Conservation (phyloP, 1,140 invertebrate species). For the Brachionus plicatilis region DNA sequence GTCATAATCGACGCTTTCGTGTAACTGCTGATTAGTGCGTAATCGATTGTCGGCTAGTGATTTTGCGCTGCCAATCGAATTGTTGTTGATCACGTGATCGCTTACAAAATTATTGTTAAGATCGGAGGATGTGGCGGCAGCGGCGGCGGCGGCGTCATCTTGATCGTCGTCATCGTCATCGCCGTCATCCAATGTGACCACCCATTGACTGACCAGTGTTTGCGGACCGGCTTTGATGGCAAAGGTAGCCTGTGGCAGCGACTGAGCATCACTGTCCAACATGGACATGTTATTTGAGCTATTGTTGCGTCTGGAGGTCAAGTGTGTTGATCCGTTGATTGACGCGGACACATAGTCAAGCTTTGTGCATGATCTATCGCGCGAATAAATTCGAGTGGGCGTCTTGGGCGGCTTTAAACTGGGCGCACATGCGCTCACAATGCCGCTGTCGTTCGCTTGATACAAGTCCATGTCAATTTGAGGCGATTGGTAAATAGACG, state of each 20-base stretch:
- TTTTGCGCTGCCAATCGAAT: neutral
- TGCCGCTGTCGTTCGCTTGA: neutral
- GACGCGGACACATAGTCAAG: neutral
- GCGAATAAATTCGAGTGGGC: slow-evolving; percentile 23
- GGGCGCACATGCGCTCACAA: neutral
- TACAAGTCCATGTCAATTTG: slow-evolving; percentile 28
- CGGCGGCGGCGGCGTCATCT: too few species aligned
- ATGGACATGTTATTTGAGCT: slow-evolving; percentile 14
- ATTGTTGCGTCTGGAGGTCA: neutral
- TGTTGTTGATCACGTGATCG: neutral
- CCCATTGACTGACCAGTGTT: slow-evolving; percentile 37
- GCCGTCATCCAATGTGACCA: slow-evolving; percentile 32
- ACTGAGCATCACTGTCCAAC: slow-evolving; percentile 36
- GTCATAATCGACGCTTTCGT: too few species aligned
- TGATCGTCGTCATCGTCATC: neutral
- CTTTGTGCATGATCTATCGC: neutral
- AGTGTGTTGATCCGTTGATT: neutral
- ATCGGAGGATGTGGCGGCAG: too few species aligned
- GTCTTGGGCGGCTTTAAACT: slow-evolving; percentile 35
- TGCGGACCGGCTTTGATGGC: slow-evolving; percentile 39
- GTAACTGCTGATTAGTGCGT: too few species aligned
- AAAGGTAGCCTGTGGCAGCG: slow-evolving; percentile 26
- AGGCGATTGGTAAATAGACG: slow-evolving; percentile 36
- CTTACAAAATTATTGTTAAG: neutral
- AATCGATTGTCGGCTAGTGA: too few species aligned